phyloP scores from a whole-genome alignment of 2,888 invertebrate genomes.

The Stenodema calcarata region DNA sequence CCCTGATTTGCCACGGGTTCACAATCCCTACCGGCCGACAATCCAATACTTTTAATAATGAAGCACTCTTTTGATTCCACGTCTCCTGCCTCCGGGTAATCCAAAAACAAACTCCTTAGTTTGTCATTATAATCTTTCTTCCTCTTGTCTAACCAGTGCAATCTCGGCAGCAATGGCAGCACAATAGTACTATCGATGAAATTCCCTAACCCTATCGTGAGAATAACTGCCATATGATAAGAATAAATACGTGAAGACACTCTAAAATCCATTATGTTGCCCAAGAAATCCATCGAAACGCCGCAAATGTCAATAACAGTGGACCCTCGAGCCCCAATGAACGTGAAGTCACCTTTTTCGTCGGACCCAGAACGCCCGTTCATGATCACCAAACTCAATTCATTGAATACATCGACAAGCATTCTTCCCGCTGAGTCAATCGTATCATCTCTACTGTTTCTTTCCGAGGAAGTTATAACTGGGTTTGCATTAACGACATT shows the following conservation, averaged over 20 bases:
- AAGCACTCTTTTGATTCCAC: background rate
- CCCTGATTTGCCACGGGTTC: background rate
- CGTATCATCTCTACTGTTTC: background rate
- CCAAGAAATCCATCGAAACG: background rate
- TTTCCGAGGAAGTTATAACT: background rate
- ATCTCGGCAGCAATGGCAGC: background rate
- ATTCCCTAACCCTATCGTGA: background rate
- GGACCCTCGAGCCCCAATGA: background rate
- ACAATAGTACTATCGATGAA: background rate
- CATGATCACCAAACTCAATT: background rate
- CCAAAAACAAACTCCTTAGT: background rate
- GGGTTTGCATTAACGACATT: background rate
- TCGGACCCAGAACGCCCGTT: background rate
- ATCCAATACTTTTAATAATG: too few species aligned
- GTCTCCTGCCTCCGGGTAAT: background rate
- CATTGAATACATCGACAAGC: background rate
- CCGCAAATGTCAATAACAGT: slow-evolving; percentile 4
- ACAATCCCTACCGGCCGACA: too few species aligned
- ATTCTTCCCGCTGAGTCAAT: background rate
- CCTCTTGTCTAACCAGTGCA: background rate
- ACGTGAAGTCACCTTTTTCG: background rate
- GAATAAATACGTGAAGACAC: background rate
- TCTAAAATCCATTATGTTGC: background rate
- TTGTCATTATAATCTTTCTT: background rate
- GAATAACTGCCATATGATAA: slow-evolving; percentile 1